Base-by-base conservation (phyloP, 2,113 vertebrate species). In the Etheostoma cragini region DNA sequence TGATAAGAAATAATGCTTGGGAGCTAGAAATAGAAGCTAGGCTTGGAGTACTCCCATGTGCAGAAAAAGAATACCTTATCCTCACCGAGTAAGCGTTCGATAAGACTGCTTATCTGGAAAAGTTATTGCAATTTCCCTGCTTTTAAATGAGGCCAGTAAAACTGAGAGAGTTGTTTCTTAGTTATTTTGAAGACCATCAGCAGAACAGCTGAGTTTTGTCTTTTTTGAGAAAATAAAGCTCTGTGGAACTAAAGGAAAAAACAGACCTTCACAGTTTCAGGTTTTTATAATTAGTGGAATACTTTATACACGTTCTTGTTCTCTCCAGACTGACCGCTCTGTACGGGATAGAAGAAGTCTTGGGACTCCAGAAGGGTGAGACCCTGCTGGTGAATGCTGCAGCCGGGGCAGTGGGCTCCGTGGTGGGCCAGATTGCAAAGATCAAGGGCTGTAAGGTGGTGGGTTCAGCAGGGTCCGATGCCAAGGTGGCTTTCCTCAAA, bases 401-500 rank as follows among this genome's bases (percentile, higher is more conserved):
- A 17, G 96, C 97, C 2, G 97, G 97, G 0, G 97, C 97, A 0
- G 97, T 98, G 88, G 97, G 97, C 73, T 93, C 93, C 0, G 86
- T 96, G 13, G 97, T 95, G 72, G 97, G 97, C 2, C 97, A 98
- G 88, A 94, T 98, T 0, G 96, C 96, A 19, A 98, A 97, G 92
- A 94, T 97, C 54, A 96, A 95, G 84, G 97, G 96, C 72, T 97
- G 97, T 68, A 97, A 92, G 92, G 97, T 97, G 78, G 95, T 98
- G 89, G 97, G 96, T 56, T 93, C 92, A 19, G 94, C 95, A 5
- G 96, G 97, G 5, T 95, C 96, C 12, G 96, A 97, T 5, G 88
- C 92, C 7, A 98, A 98, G 84, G 94, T 98, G 80, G 94, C 90
- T 21, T 96, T 87, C 75, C 93, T 98, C 80, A 96, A 96, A 90